Conservation (phyloP, 2,113 vertebrate genomes). For the Callorhinus ursinus region DNA sequence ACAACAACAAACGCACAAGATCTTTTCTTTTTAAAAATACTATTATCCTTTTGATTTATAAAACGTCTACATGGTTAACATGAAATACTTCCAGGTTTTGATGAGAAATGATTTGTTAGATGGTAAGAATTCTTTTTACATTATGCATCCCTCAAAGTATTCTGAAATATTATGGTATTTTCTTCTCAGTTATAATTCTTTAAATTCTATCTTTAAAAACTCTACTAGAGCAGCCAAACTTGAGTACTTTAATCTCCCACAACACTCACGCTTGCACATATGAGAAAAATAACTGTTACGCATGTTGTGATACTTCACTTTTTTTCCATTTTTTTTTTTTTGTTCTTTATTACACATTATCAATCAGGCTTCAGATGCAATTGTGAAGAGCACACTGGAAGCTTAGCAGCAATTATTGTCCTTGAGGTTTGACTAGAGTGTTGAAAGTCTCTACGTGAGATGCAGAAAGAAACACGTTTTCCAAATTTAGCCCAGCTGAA, state of each 20-base stretch:
- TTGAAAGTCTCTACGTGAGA: neutral
- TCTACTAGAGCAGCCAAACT: neutral
- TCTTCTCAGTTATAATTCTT: neutral
- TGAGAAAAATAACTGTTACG: neutral
- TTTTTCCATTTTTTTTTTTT: neutral
- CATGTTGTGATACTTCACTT: neutral
- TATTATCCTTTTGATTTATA: neutral
- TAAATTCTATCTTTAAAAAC: slow-evolving; percentile 21
- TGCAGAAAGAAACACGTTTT: neutral
- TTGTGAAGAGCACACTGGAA: neutral
- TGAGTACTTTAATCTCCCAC: neutral
- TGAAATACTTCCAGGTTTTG: neutral
- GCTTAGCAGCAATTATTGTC: neutral
- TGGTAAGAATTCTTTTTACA: neutral
- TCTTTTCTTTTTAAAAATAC: slow-evolving; percentile 2
- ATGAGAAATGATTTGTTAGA: neutral
- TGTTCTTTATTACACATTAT: neutral
- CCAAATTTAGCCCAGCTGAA: neutral
- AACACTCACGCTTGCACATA: neutral
- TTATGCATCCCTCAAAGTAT: neutral
- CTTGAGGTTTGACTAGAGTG: slow-evolving; percentile 10
- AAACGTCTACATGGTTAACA: neutral
- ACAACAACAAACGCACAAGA: neutral
- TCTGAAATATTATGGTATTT: neutral
- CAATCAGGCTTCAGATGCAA: neutral